Evolutionary conservation across 2,888 invertebrate species (phyloP).

Genomic region (Holacanthella duospinosa): DNA sequence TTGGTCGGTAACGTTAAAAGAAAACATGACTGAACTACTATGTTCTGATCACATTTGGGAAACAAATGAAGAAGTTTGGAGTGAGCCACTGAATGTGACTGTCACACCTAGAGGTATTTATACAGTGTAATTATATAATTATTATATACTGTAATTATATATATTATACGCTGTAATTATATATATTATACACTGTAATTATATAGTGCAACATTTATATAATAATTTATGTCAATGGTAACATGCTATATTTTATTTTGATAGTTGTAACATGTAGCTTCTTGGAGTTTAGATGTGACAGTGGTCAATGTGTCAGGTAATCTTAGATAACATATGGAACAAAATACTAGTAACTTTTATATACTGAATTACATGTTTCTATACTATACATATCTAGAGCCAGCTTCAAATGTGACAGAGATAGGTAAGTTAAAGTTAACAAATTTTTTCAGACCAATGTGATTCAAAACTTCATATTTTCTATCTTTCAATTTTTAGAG

Average conservation of each 20-base stretch:
- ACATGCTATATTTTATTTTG: not conserved
- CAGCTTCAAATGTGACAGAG: not conserved
- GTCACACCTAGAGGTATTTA: not conserved
- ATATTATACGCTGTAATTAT: not conserved
- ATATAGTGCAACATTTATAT: no score
- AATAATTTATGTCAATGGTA: no score
- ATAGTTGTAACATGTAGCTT: not conserved
- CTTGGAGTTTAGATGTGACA: not conserved
- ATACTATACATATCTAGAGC: no score
- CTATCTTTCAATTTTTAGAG: not conserved
- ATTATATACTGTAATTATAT: not conserved
- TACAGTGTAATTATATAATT: not conserved
- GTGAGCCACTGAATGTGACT: not conserved
- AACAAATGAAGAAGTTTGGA: not conserved
- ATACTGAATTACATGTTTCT: not conserved
- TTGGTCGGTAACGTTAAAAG: not conserved
- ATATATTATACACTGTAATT: not conserved
- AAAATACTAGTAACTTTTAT: no score
- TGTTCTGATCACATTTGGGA: slow-evolving; percentile 1
- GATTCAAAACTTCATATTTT: no score
- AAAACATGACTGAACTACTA: not conserved
- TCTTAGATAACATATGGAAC: no score
- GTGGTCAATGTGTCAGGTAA: not conserved
- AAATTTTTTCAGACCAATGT: no score
- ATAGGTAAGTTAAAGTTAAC: not conserved